Evolutionary conservation across 92 coral and sea anemone genomes (phyloP).

Genomic region (Ricordea florida): DNA sequence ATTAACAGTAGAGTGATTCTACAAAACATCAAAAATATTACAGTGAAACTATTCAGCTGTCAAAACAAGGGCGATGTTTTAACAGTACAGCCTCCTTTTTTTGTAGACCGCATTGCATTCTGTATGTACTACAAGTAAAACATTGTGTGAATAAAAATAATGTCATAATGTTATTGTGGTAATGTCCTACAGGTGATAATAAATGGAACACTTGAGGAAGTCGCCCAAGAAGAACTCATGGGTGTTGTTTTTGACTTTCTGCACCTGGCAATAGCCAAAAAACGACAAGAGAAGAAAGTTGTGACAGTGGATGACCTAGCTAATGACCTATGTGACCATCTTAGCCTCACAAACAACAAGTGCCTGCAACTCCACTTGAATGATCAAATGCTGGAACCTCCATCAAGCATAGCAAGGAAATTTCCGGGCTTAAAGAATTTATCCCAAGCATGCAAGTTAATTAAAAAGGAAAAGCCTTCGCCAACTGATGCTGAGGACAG

Average conservation of each 20-base stretch:
- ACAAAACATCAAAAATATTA: no score
- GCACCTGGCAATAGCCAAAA: constrained; percentile 37
- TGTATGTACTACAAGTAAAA: no score
- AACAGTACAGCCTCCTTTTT: no score
- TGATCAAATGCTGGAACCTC: constrained; percentile 37
- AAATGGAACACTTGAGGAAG: constrained; percentile 84
- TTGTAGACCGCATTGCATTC: background rate
- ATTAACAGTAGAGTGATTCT: no score
- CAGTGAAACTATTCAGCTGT: no score
- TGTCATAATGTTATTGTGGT: background rate
- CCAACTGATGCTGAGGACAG: no score
- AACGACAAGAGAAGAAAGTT: constrained; percentile 5
- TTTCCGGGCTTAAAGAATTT: constrained; percentile 55
- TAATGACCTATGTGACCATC: constrained; percentile 45
- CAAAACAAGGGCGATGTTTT: no score
- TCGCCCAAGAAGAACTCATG: constrained; percentile 85
- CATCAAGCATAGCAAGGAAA: constrained; percentile 57
- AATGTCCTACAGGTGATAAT: constrained; percentile 65
- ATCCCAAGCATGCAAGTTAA: constrained; percentile 48
- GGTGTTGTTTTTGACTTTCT: constrained; percentile 75
- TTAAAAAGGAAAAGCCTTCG: background rate
- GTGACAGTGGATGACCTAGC: constrained; percentile 71
- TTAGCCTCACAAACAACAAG: constrained; percentile 62
- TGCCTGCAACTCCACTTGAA: constrained; percentile 68
- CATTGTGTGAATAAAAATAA: background rate